Evolutionary conservation across 2,113 vertebrate genomes (phyloP).

Genomic region (Amphiprion ocellaris): DNA sequence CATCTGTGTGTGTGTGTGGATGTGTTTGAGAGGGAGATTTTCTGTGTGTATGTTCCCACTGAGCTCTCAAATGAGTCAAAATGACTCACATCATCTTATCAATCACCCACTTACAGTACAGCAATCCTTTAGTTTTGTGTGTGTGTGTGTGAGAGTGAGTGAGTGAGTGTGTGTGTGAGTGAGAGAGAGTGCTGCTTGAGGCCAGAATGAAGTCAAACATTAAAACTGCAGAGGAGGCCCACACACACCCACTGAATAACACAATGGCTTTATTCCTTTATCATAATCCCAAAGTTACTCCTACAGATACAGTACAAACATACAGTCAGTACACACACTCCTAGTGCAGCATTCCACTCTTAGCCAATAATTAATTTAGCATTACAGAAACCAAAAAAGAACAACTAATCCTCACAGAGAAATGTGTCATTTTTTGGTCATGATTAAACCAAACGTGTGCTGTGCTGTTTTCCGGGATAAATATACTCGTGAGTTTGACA

Average conservation of each 20-base stretch:
- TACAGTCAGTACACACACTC: background rate
- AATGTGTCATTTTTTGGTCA: background rate
- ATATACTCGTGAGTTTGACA: conserved; percentile 3
- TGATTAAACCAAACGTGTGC: background rate
- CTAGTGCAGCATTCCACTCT: background rate
- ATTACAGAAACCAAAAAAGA: background rate
- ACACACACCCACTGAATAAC: conserved; percentile 48
- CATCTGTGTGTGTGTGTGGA: conserved; percentile 19
- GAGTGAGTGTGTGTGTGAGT: background rate
- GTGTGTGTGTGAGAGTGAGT: background rate
- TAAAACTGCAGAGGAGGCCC: conserved; percentile 38
- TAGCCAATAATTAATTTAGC: no score
- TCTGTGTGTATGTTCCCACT: conserved; percentile 36
- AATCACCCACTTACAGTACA: conserved; percentile 74
- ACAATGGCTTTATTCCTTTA: background rate
- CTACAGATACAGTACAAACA: background rate
- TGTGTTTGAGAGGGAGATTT: background rate
- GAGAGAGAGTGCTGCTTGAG: conserved; percentile 15
- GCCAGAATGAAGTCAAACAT: conserved; percentile 46
- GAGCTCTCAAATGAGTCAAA: conserved; percentile 67
- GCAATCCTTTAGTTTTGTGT: conserved; percentile 17
- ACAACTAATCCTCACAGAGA: background rate
- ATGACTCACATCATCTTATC: conserved; percentile 77
- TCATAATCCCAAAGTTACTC: background rate
- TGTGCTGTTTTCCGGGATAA: background rate